Base-by-base conservation (phyloP, 92 coral and sea anemone species). In the Epizoanthus illoricatus region DNA sequence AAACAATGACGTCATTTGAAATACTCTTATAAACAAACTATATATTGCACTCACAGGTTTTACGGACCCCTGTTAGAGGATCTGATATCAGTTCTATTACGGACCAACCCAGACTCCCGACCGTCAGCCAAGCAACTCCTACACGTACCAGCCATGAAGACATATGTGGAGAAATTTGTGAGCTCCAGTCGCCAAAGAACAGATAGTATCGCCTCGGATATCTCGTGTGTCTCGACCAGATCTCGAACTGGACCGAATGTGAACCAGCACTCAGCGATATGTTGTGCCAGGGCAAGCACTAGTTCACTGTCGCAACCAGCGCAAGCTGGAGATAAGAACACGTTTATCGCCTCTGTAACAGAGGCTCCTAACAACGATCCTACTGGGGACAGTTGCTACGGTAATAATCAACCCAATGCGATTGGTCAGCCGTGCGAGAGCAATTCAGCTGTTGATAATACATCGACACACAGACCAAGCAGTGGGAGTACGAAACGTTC, bases 61-160 rank as follows among this genome's bases (percentile, higher is more conserved):
- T 92, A 89, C 71, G 99, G 99, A 2, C 90, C 96, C 19, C 88
- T 96, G 5, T 71, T 96, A 41, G 92, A 92, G 72, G 99, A 96
- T 64, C 87, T 96, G 28, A 90, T 96, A 41, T 85, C 89, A 8
- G 94, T 96, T 19, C 91, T 96, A 10, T 87, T 96, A 18, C 90
- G 91, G 28, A 89, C 87, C 58, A 84, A 96, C 68, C 99, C 99
- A n/a, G 84, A 84, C 10, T 90, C 92, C 39, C 87, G 99, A 81
- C 99, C 99, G 10, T 91, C 99, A 2, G 99, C 99, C 24, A 96
- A 96, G 63, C 99, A 96, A 73, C 87, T 96, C 70, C 89, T 96
- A 16, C 83, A 91, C 74, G 97, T 91, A n/a, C 99, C 99, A 4
- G 96, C 96, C 4, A 91, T 96, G 98, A 88, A 90, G 76, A 78